Percentiles rank a stretch among this genome's conserved stretches.
These are phyloP conservation scores for Thymelicus sylvestris DNA, from an alignment of 2,888 invertebrate species.

Conservation along the genomic window DNA sequence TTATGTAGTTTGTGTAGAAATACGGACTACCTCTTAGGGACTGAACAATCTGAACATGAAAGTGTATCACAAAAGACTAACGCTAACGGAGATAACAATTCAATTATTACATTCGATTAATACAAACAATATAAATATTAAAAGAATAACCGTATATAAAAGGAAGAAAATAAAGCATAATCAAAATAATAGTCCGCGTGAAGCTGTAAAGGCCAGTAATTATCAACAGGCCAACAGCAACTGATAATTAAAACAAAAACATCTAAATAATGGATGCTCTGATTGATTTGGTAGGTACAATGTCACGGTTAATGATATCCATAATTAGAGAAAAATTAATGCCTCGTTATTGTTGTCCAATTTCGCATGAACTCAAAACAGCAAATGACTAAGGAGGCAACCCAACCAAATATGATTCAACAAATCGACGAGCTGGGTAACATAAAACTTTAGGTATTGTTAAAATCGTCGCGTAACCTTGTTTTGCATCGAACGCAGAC, in stretches of 20 bases:
- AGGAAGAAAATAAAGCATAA: not conserved
- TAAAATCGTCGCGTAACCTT: slow-evolving; percentile 41
- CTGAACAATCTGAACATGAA: too few relatives aligned
- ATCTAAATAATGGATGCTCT: not conserved
- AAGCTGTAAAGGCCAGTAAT: too few relatives aligned
- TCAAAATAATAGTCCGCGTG: not conserved
- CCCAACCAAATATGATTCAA: slow-evolving; percentile 20
- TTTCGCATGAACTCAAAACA: not conserved
- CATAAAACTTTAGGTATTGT: slow-evolving; percentile 19
- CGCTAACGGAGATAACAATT: too few relatives aligned
- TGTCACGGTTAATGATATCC: not conserved
- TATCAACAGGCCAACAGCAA: too few relatives aligned
- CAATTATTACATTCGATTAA: too few relatives aligned
- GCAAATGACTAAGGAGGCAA: slow-evolving; percentile 14
- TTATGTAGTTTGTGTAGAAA: too few relatives aligned
- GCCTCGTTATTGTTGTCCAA: not conserved
- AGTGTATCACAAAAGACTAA: too few relatives aligned
- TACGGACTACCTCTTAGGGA: too few relatives aligned
- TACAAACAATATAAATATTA: too few relatives aligned
- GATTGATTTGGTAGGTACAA: not conserved
- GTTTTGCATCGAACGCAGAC: slow-evolving; percentile 43
- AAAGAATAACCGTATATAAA: too few relatives aligned
- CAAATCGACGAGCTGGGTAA: slow-evolving; percentile 4
- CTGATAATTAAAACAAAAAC: too few relatives aligned
- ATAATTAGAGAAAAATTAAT: slow-evolving; percentile 2